Evolutionary conservation across 2,888 invertebrate genomes (phyloP).

Genomic region (Agrochola macilenta): DNA sequence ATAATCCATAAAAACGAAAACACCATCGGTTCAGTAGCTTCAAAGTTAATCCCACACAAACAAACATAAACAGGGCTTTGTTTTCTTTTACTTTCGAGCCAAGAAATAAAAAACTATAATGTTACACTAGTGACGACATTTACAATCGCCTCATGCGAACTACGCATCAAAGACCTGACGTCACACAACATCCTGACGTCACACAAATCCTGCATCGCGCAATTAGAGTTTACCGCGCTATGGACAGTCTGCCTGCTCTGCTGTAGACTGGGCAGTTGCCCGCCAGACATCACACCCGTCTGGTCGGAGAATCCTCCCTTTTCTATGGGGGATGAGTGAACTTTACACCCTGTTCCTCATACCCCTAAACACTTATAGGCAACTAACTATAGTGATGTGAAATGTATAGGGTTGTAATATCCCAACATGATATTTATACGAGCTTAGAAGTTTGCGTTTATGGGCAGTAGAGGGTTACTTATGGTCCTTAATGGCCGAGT

Average conservation of each 20-base stretch:
- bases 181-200: too few species aligned
- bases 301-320: too few species aligned
- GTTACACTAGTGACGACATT: too few species aligned
- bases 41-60: not conserved
- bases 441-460: constrained; percentile 51
- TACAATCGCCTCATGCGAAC: too few species aligned
- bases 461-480: constrained; percentile 40
- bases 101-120: constrained; percentile 33
- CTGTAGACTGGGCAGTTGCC: too few species aligned
- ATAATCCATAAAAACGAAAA: not conserved
- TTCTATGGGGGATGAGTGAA: too few species aligned
- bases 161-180: too few species aligned
- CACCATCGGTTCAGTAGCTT: not conserved
- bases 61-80: not conserved
- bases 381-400: constrained; percentile 14
- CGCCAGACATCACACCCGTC: too few species aligned
- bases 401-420: constrained; percentile 41
- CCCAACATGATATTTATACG: constrained; percentile 51
- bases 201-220: too few species aligned
- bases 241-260: too few species aligned
- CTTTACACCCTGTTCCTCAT: too few species aligned
- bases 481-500: constrained; percentile 37
- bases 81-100: constrained; percentile 3
- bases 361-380: constrained; percentile 27
- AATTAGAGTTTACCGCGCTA: too few species aligned